These are phyloP conservation scores for Ophraella communa DNA, from an alignment of 2,888 invertebrate species.

Conservation along the genomic window DNA sequence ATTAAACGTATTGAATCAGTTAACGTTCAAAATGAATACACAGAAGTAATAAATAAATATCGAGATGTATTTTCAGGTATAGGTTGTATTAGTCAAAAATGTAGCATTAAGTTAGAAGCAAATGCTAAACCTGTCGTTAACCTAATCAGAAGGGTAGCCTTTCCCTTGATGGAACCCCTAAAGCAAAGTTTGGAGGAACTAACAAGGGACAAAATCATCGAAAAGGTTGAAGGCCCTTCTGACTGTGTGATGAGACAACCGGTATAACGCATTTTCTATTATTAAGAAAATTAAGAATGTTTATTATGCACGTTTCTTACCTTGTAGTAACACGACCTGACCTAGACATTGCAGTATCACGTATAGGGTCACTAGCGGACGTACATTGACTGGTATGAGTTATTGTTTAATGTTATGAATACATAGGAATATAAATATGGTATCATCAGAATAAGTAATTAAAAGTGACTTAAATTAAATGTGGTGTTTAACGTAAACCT, in stretches of 20 bases:
- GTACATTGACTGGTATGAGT: no score
- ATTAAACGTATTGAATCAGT: constrained; percentile 6
- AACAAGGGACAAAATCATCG: neutral
- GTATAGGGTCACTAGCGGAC: no score
- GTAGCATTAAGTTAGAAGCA: neutral
- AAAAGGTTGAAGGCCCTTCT: neutral
- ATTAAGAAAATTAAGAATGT: neutral
- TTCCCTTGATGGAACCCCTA: neutral
- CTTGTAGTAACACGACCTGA: no score
- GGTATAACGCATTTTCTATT: constrained; percentile 1
- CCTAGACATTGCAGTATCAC: no score
- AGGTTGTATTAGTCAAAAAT: neutral
- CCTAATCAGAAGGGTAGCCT: neutral
- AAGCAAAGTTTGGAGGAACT: neutral
- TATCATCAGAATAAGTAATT: no score
- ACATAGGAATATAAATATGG: no score
- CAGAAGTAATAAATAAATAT: neutral
- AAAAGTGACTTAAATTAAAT: no score
- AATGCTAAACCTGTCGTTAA: constrained; percentile 3
- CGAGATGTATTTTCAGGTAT: neutral
- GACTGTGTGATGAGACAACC: neutral
- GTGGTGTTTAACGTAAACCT: no score
- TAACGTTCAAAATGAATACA: neutral
- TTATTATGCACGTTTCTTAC: no score
- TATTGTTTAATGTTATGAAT: no score